A percentile compares a stretch with the other conserved stretches of the same genome.
Conservation (phyloP, 2,113 vertebrate genomes). For the Sakesphorus luctuosus region DNA sequence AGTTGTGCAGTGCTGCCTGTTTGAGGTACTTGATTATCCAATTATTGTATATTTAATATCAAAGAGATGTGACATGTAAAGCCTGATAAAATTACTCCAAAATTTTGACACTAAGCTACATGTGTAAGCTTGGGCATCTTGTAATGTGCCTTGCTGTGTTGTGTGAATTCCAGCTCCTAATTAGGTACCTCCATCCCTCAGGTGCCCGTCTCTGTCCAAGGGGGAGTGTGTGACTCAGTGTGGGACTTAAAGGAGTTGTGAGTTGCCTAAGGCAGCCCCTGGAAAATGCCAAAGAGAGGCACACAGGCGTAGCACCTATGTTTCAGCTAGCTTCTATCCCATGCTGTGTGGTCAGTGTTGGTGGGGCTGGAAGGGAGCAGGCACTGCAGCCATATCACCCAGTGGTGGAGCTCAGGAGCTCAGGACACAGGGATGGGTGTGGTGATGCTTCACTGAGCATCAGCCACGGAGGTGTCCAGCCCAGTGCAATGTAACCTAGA, state of each 20-base stretch:
- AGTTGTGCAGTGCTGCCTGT: neutral
- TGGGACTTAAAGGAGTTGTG: neutral
- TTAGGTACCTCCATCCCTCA: neutral
- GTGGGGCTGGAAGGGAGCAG: neutral
- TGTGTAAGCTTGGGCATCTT: neutral
- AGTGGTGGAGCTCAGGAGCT: neutral
- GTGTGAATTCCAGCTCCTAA: neutral
- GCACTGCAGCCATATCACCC: fast-evolving
- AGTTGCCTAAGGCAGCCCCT: neutral
- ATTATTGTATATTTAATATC: neutral
- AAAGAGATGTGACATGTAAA: neutral
- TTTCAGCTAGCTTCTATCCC: neutral
- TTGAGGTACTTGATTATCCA: neutral
- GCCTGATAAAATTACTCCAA: neutral
- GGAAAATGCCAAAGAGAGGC: neutral
- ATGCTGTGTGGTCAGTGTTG: fast-evolving
- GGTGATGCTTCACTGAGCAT: fast-evolving
- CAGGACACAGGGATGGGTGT: fast-evolving
- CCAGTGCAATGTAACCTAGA: fast-evolving
- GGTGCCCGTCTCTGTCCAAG: neutral
- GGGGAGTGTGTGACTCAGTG: too few species aligned
- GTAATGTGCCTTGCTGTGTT: neutral
- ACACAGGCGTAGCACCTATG: fast-evolving
- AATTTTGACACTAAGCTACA: neutral
- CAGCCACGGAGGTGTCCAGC: neutral